Base-by-base conservation (phyloP, 2,888 invertebrate genomes). In the Meganola albula region DNA sequence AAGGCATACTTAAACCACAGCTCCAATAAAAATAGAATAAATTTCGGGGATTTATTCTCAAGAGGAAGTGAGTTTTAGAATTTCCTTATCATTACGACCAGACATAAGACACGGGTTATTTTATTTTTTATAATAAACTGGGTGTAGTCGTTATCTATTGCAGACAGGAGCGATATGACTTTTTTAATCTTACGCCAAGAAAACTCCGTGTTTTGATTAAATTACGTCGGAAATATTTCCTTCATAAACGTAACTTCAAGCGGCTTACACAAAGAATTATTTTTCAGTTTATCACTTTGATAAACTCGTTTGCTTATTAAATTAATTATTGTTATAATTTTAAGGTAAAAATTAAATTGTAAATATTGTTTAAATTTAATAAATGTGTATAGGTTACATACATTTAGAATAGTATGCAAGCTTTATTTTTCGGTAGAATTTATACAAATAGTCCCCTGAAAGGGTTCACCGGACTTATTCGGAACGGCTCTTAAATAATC, bases 1-100 rank as follows among this genome's bases (percentile, higher is more conserved):
- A n/a, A n/a, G n/a, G n/a, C 30, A 22, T 40, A 37, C 47, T 38
- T 35, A 40, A 44, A 38, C 28, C 49, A 38, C 32, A 34, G 37
- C 27, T 38, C 24, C 37, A 48, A 49, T 49, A 48, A 57, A 53
- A 50, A 42, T 21, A 27, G 44, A 40, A 54, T 59, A 53, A 50
- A 53, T 40, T 44, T 42, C 34, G 14, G 28, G 33, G 31, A 43
- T 44, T 54, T 46, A 37, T 34, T 27, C 34, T 37, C 27, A 31
- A 32, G 34, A 47, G 33, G 25, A 31, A 45, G 35, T 52, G 52
- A 47, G 57, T 57, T 58, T 54, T 47, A 46, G 37, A 32, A 31
- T 31, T 18, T 26, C 36, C 48, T 58, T 58, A 58, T 58, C 58
- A 52, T 34, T 42, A 40, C 26, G 35, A 24, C 14, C 55, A 47